These are phyloP conservation scores for Acleris literana DNA, from an alignment of 2,888 invertebrate genomes.

Conservation along the genomic window DNA sequence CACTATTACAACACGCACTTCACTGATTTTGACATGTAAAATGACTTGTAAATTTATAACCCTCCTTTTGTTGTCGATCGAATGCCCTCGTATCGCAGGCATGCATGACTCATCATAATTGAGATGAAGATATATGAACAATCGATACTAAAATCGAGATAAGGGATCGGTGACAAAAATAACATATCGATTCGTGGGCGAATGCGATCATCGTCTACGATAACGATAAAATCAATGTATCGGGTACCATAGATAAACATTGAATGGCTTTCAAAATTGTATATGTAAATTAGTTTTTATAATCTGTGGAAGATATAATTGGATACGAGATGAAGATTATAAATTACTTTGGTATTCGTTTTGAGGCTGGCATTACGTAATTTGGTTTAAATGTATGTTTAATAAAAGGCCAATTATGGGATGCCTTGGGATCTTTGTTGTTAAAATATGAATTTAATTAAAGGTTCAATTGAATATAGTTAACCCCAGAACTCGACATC, in stretches of 20 bases:
- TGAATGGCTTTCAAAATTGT: conserved; percentile 49
- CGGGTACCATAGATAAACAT: conserved; percentile 46
- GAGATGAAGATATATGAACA: conserved; percentile 48
- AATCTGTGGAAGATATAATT: conserved; percentile 34
- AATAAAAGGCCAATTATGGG: conserved; percentile 28
- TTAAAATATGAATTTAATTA: neutral
- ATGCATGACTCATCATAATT: conserved; percentile 49
- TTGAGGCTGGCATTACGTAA: conserved; percentile 25
- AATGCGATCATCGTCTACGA: conserved; percentile 46
- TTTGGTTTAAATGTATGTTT: conserved; percentile 21
- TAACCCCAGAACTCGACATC: neutral
- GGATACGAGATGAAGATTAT: conserved; percentile 33
- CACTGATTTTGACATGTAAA: conserved; percentile 32
- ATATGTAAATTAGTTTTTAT: conserved; percentile 51
- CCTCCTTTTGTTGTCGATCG: conserved; percentile 30
- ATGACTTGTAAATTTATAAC: conserved; percentile 43
- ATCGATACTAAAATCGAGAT: conserved; percentile 50
- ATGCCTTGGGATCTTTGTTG: conserved; percentile 14
- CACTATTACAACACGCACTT: conserved; percentile 7
- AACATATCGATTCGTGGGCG: conserved; percentile 51
- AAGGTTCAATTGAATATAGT: conserved; percentile 1
- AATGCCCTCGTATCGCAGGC: conserved; percentile 23
- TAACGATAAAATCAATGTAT: conserved; percentile 41
- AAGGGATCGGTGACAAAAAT: conserved; percentile 57
- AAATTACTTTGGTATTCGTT: conserved; percentile 32